Evolutionary conservation across 2,113 vertebrate species (phyloP).

Genomic region (Microcebus murinus): DNA sequence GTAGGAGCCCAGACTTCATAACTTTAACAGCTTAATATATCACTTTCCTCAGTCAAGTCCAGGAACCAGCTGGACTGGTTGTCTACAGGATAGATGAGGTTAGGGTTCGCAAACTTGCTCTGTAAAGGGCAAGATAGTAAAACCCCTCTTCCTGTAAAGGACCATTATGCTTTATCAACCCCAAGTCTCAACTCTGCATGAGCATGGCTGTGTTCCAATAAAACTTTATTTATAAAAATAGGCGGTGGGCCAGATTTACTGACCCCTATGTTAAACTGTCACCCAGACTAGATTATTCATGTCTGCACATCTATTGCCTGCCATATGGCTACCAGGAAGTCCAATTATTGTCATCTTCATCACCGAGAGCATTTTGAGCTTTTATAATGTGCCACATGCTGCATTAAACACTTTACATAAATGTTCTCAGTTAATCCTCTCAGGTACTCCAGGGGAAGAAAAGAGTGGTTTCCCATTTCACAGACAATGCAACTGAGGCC

Average conservation of each 20-base stretch:
- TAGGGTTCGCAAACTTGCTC: not conserved
- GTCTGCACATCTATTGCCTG: not conserved
- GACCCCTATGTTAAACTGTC: not conserved
- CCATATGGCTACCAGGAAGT: rapidly evolving
- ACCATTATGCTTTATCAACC: not conserved
- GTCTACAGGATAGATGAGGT: rapidly evolving
- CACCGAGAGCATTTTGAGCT: not conserved
- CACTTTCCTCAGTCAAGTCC: not conserved
- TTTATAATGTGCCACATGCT: not conserved
- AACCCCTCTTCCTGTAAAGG: not conserved
- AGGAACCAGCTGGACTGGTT: not conserved
- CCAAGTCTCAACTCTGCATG: not conserved
- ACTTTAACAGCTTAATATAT: not conserved
- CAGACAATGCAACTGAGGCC: not conserved
- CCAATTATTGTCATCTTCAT: not conserved
- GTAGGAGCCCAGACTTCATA: not conserved
- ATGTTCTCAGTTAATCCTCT: not conserved
- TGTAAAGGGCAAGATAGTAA: not conserved
- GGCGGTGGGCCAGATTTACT: not conserved
- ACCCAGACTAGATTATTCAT: not conserved
- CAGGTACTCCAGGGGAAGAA: not conserved
- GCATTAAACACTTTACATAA: not conserved
- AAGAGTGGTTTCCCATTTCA: not conserved
- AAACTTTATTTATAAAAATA: conserved; percentile 58
- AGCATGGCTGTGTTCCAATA: not conserved